phyloP scores from a whole-genome alignment of 2,113 vertebrate species.

The Muscicapa adusta region DNA sequence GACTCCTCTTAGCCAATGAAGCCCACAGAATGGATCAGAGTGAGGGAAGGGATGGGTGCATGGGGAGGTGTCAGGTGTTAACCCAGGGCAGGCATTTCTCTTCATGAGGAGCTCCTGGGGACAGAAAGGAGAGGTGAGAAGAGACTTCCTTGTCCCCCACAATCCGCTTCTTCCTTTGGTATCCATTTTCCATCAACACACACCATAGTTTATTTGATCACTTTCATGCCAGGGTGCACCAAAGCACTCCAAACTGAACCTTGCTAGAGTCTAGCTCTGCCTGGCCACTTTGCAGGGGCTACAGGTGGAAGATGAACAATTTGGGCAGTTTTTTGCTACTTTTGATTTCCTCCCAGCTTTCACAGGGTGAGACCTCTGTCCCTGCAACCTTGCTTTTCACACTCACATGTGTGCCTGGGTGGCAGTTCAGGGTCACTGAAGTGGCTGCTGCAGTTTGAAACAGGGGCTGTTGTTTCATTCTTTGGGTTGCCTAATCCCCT shows the following conservation, averaged over 20 bases:
- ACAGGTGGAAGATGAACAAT: not conserved
- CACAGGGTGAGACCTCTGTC: not conserved
- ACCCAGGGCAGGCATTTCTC: not conserved
- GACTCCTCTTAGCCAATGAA: not conserved
- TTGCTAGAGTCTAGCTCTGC: not conserved
- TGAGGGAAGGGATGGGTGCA: not conserved
- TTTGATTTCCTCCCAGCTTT: not conserved
- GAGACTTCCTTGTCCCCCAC: not conserved
- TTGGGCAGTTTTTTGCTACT: not conserved
- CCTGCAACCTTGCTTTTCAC: not conserved
- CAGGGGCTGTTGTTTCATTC: not conserved
- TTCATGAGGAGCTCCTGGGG: not conserved
- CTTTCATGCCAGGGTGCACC: not conserved
- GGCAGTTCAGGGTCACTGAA: not conserved
- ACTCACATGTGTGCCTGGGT: accelerated
- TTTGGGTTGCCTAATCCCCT: not conserved
- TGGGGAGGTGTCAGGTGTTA: not conserved
- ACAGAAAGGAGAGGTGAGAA: not conserved
- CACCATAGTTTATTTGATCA: not conserved
- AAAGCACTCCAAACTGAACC: not conserved
- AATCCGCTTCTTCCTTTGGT: not conserved
- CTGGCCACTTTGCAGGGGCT: not conserved
- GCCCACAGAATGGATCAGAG: not conserved
- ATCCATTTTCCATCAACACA: not conserved
- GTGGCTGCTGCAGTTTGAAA: not conserved